Conservation (phyloP, 2,113 vertebrate species). For the Saccopteryx leptura region DNA sequence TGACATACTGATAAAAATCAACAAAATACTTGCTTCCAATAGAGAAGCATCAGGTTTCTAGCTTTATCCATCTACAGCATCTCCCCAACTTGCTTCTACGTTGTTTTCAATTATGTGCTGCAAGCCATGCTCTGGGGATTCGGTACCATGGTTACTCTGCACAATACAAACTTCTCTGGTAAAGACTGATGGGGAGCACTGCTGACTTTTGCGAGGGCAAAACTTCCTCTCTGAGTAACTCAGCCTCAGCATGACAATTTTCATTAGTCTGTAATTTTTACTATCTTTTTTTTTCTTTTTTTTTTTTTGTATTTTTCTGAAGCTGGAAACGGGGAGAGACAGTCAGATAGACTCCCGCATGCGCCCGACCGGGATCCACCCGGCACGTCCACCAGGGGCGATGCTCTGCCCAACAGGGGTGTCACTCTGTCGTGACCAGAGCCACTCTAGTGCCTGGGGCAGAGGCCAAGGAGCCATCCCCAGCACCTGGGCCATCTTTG, state of each 20-base stretch:
- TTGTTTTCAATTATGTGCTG: neutral
- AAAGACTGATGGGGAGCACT: neutral
- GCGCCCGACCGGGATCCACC: too few species aligned
- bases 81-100: neutral
- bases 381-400: too few species aligned
- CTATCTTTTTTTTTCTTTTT: too few species aligned
- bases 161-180: neutral
- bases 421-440: too few species aligned
- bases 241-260: neutral
- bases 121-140: neutral
- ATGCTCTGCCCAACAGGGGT: too few species aligned
- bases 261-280: neutral
- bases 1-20: neutral
- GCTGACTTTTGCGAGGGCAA: neutral
- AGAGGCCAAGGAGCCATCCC: too few species aligned
- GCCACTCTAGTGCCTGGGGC: too few species aligned
- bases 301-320: too few species aligned
- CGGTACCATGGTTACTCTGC: neutral
- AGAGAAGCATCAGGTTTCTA: neutral
- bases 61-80: neutral
- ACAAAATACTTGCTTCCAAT: neutral
- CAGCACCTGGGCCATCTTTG: too few species aligned
- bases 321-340: too few species aligned
- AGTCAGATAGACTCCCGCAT: too few species aligned
- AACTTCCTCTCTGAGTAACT: neutral